These are phyloP conservation scores for Drosophila mojavensis DNA, from an alignment of 1,140 invertebrate species.

Conservation along the genomic window DNA sequence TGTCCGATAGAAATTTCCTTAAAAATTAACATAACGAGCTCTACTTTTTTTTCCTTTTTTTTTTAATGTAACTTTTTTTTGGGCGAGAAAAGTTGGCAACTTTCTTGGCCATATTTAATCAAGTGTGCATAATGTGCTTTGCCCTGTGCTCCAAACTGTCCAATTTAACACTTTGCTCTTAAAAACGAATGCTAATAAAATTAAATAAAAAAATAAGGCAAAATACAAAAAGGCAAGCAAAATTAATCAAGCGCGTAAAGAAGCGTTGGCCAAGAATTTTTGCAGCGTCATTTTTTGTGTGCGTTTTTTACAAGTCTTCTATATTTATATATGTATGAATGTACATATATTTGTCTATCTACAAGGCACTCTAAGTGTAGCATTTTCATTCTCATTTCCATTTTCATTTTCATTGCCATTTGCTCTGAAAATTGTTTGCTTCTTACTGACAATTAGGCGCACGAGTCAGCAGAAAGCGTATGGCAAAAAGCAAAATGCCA, in stretches of 20 bases:
- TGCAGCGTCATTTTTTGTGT: conserved; percentile 69
- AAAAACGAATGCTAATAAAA: conserved; percentile 72
- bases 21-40: conserved; percentile 16
- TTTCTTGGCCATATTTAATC: conserved; percentile 52
- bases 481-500: conserved; percentile 16
- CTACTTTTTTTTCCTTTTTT: conserved; percentile 21
- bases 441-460: conserved; percentile 80
- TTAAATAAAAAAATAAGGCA: conserved; percentile 49
- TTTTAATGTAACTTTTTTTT: neutral
- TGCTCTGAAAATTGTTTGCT: conserved; percentile 70
- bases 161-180: conserved; percentile 78
- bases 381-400: conserved; percentile 32
- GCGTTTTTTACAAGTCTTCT: too few species aligned
- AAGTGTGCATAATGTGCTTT: conserved; percentile 67
- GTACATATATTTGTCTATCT: conserved; percentile 11
- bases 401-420: conserved; percentile 61
- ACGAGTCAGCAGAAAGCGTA: conserved; percentile 71
- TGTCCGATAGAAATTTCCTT: neutral
- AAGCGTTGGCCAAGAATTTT: conserved; percentile 75
- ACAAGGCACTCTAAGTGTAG: conserved; percentile 3
- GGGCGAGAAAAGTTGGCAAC: neutral
- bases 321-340: neutral
- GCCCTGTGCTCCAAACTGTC: conserved; percentile 57
- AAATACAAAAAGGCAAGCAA: conserved; percentile 36
- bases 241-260: conserved; percentile 77